Percentiles rank a stretch among this genome's conserved stretches.
phyloP scores from a whole-genome alignment of 1,140 invertebrate genomes.

The Dendrolimus punctatus region DNA sequence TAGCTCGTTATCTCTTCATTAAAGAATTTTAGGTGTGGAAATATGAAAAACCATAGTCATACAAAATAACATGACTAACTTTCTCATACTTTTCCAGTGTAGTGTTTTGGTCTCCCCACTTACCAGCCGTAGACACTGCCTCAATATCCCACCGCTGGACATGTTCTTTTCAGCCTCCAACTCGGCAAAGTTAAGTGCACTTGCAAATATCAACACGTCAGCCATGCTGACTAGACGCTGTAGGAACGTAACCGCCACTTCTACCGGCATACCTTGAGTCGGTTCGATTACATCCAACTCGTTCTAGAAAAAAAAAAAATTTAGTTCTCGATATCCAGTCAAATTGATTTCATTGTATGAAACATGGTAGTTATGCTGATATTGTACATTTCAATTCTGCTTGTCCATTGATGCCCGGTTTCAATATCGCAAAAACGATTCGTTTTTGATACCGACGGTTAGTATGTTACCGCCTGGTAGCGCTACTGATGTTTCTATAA shows the following conservation, averaged over 20 bases:
- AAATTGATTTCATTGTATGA: background rate
- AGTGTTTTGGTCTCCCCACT: slow-evolving; percentile 7
- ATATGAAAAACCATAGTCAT: background rate
- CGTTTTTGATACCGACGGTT: too few relatives aligned
- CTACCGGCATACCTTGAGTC: slow-evolving; percentile 98
- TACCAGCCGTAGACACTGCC: slow-evolving; percentile 96
- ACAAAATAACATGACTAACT: slow-evolving; percentile 6
- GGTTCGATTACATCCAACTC: slow-evolving; percentile 98
- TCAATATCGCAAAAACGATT: too few relatives aligned
- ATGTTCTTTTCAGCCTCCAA: slow-evolving; percentile 99
- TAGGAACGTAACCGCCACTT: slow-evolving; percentile 96
- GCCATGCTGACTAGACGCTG: slow-evolving; percentile 98
- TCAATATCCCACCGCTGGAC: slow-evolving; percentile 98
- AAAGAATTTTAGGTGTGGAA: too few relatives aligned
- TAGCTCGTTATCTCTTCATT: too few relatives aligned
- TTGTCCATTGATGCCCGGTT: too few relatives aligned
- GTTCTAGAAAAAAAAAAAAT: slow-evolving; percentile 79
- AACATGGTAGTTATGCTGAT: too few relatives aligned
- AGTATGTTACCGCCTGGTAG: too few relatives aligned
- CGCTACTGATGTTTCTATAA: too few relatives aligned
- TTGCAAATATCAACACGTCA: slow-evolving; percentile 98
- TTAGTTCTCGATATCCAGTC: background rate
- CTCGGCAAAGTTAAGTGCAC: slow-evolving; percentile 97
- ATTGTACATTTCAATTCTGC: too few relatives aligned
- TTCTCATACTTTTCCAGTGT: background rate